Evolutionary conservation across 2,113 vertebrate genomes (phyloP).

Genomic region (Ondatra zibethicus): DNA sequence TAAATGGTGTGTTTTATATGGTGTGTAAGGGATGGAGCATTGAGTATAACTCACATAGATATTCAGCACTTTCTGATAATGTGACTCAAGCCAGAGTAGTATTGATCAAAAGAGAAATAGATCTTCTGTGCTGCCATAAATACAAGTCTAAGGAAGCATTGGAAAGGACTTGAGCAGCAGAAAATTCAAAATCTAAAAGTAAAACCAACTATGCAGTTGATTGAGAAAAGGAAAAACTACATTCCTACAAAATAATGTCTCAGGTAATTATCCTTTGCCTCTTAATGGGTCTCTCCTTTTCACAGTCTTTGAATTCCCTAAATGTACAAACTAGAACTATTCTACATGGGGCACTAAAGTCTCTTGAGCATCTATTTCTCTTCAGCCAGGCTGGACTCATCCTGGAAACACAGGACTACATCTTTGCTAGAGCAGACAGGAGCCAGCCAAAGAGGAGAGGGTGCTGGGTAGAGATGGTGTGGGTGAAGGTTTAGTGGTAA

Average conservation of each 20-base stretch:
- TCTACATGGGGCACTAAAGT: neutral
- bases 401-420: neutral
- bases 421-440: neutral
- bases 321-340: neutral
- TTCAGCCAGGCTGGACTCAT: neutral
- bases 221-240: constrained; percentile 40
- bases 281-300: neutral
- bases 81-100: neutral
- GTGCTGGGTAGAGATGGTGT: neutral
- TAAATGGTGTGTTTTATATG: constrained; percentile 11
- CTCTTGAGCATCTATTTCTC: neutral
- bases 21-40: neutral
- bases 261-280: neutral
- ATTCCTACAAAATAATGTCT: neutral
- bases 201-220: neutral
- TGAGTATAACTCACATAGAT: constrained; percentile 9
- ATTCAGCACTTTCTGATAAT: constrained; percentile 6
- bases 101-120: constrained; percentile 45
- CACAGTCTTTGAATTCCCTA: neutral
- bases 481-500: neutral
- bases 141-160: constrained; percentile 35
- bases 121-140: neutral
- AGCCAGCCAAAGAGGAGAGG: neutral
- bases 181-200: constrained; percentile 13
- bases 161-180: constrained; percentile 36